Percentiles rank a stretch among this genome's conserved stretches.
These are phyloP conservation scores for Electrona antarctica DNA, from an alignment of 2,113 vertebrate species.

Conservation along the genomic window DNA sequence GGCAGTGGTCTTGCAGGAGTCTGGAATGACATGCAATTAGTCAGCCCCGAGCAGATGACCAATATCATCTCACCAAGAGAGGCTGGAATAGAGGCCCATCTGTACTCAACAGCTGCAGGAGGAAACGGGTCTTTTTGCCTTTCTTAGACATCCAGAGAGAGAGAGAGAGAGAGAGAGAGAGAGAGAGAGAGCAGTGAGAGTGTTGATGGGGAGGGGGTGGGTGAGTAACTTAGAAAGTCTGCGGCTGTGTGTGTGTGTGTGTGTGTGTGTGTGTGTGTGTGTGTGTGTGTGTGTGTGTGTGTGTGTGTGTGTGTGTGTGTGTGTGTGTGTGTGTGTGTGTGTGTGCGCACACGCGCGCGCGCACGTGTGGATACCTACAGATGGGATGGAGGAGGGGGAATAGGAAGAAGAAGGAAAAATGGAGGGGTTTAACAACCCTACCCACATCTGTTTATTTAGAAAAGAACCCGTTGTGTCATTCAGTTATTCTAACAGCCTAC, in stretches of 20 bases:
- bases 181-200: conserved; percentile 40
- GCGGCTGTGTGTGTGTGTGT: conserved; percentile 7
- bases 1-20: conserved; percentile 80
- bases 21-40: conserved; percentile 84
- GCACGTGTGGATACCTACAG: conserved; percentile 53
- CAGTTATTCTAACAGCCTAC: conserved; percentile 83
- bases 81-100: conserved; percentile 76
- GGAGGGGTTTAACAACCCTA: conserved; percentile 75
- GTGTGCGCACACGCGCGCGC: neutral
- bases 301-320: conserved; percentile 8
- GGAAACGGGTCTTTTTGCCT: conserved; percentile 62
- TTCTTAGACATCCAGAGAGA: conserved; percentile 46
- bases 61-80: conserved; percentile 80
- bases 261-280: conserved; percentile 13
- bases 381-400: conserved; percentile 65
- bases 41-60: conserved; percentile 73
- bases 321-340: conserved; percentile 7
- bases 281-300: conserved; percentile 11
- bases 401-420: conserved; percentile 41
- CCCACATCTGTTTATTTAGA: conserved; percentile 89
- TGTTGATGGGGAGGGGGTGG: conserved; percentile 49
- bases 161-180: neutral
- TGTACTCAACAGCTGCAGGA: conserved; percentile 79
- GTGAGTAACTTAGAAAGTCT: neutral
- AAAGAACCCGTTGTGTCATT: conserved; percentile 88